Conservation (phyloP, 1,140 invertebrate species). For the Elymnias hypermnestra region DNA sequence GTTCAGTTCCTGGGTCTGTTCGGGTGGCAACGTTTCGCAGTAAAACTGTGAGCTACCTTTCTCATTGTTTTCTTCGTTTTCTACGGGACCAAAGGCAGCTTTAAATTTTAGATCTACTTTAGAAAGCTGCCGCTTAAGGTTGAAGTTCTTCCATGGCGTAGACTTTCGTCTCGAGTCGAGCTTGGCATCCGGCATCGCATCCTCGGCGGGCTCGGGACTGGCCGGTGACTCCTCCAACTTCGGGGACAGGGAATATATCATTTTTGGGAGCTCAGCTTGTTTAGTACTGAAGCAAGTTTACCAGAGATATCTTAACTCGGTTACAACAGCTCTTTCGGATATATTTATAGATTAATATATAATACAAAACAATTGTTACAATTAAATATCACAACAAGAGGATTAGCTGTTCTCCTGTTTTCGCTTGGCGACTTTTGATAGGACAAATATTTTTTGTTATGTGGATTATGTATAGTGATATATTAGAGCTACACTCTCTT, state of each 20-base stretch:
- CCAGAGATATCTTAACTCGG: background rate
- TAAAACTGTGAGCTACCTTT: slow-evolving; percentile 69
- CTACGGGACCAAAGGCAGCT: slow-evolving; percentile 77
- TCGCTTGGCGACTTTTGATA: background rate
- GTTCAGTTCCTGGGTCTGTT: slow-evolving; percentile 23
- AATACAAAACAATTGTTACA: background rate
- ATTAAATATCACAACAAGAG: background rate
- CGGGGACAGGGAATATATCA: slow-evolving; percentile 45
- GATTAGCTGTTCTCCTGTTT: no score
- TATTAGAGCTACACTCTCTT: slow-evolving; percentile 13
- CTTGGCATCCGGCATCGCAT: slow-evolving; percentile 46
- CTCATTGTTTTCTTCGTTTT: slow-evolving; percentile 53
- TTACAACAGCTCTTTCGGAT: background rate
- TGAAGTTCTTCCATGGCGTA: slow-evolving; percentile 83
- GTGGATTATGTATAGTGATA: background rate
- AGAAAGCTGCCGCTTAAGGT: slow-evolving; percentile 86
- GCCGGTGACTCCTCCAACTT: slow-evolving; percentile 60
- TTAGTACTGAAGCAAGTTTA: background rate
- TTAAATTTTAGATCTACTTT: slow-evolving; percentile 88
- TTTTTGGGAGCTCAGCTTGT: slow-evolving; percentile 29
- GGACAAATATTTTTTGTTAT: background rate
- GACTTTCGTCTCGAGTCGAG: slow-evolving; percentile 74
- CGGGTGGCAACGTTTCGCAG: slow-evolving; percentile 54
- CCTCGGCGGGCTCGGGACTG: slow-evolving; percentile 53
- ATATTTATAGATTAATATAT: background rate